A percentile compares a stretch with the other conserved stretches of the same genome.
These are phyloP conservation scores for Epinephelus cyanopodus DNA, from an alignment of 2,113 vertebrate genomes.

Conservation along the genomic window DNA sequence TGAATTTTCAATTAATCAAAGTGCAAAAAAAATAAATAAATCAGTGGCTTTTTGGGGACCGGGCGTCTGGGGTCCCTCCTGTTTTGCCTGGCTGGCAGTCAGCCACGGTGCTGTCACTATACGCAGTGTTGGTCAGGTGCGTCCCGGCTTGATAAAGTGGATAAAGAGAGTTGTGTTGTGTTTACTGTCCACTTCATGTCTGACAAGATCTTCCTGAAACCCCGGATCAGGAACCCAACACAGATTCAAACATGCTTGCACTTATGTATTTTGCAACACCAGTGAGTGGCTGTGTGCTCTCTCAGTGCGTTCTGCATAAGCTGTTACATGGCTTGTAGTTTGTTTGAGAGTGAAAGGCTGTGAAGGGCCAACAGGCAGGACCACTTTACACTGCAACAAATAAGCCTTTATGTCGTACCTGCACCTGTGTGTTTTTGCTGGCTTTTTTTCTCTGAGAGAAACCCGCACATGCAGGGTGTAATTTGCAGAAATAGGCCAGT, in stretches of 20 bases:
- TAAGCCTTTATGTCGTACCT: slow-evolving; percentile 55
- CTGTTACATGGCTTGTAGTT: slow-evolving; percentile 25
- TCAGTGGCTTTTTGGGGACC: no score
- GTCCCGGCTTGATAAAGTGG: background rate
- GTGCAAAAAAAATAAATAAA: no score
- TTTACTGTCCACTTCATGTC: background rate
- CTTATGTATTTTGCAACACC: background rate
- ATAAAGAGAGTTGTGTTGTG: background rate
- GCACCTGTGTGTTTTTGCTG: slow-evolving; percentile 58
- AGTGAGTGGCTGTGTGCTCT: slow-evolving; percentile 1
- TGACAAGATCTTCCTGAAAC: background rate
- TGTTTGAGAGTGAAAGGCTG: slow-evolving; percentile 29
- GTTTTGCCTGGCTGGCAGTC: no score
- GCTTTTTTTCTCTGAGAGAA: slow-evolving; percentile 42
- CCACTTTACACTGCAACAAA: slow-evolving; percentile 52
- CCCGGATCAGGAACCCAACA: background rate
- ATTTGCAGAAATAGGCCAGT: slow-evolving; percentile 76
- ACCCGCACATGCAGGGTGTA: slow-evolving; percentile 61
- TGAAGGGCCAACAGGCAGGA: slow-evolving; percentile 41
- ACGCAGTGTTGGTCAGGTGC: background rate
- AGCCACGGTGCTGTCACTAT: no score
- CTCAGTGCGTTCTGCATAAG: background rate
- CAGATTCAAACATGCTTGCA: slow-evolving; percentile 8
- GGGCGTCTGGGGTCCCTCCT: no score
- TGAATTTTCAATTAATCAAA: no score